Evolutionary conservation across 2,888 invertebrate genomes (phyloP), one percentile per base, ranked within the genome.

Genomic region (Lepidocyrtinus sp.): DNA sequence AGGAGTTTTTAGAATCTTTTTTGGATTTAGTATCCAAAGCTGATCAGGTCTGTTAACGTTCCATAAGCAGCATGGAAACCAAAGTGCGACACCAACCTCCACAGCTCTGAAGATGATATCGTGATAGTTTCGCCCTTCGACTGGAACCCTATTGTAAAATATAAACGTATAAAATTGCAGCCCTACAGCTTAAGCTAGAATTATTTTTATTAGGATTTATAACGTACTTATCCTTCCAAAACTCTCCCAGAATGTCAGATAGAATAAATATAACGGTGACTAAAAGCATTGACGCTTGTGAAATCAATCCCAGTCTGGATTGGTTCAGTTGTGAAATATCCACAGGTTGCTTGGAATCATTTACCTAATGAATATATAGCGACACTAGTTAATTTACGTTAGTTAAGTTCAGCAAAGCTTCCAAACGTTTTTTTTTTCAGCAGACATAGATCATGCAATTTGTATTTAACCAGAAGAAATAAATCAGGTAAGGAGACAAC

Each of bases 21-120:
- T 93, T 50, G 97, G 97, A 91, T 97, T 97, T 85, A 97, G 90
- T 87, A 97, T 94, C 97, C 97, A 97, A 83, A 97, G 90, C 89
- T 96, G 93, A 89, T 96, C 96, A 67, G 97, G 97, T 79, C 91
- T 90, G 80, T 96, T 96, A 86, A 95, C 96, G 90, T 97, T 97
- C 97, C 97, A 97, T 85, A 97, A 91, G 71, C 96, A 96, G 89
- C 97, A 97, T 36, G 97, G 96, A 90, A 97, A 97, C 97, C 97
- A 97, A 88, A 97, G 90, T 87, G 95, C 95, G 79, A 96, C 96
- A 7, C 96, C 97, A 87, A 97, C 94, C 91, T 97, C 97, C 65
- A 94, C 95, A 72, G 96, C 91, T 3, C 96, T 94, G 90, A 97
- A 97, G 85, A 96, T 93, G 86, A 97, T 91, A 89, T 96, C 96